Evolutionary conservation across 1,140 invertebrate species (phyloP).

Genomic region (Zaprionus capensis): DNA sequence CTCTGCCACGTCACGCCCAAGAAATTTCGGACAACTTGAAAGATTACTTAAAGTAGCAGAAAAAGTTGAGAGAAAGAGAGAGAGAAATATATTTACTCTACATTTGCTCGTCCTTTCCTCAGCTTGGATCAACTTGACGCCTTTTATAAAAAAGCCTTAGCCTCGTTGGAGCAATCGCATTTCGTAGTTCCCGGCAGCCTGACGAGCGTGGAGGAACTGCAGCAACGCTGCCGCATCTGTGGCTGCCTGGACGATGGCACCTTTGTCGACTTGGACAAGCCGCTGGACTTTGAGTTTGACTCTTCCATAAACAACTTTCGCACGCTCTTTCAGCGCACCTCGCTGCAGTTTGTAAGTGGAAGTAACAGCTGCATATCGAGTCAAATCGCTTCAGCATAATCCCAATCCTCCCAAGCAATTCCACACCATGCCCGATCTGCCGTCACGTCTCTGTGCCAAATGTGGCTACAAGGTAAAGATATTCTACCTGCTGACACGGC

Average conservation of each 20-base stretch:
- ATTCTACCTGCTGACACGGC: slow-evolving; percentile 37
- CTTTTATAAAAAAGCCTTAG: slow-evolving; percentile 15
- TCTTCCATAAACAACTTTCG: slow-evolving; percentile 34
- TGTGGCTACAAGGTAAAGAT: slow-evolving; percentile 33
- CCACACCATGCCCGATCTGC: slow-evolving; percentile 42
- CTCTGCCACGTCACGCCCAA: neutral
- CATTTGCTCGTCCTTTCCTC: neutral
- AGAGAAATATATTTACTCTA: neutral
- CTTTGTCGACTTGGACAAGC: slow-evolving; percentile 26
- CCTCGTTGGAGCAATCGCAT: slow-evolving; percentile 1
- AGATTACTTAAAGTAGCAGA: neutral
- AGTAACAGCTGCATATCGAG: neutral
- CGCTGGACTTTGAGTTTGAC: slow-evolving; percentile 41
- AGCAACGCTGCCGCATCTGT: slow-evolving; percentile 26
- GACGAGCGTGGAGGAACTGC: slow-evolving; percentile 1
- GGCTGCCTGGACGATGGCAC: slow-evolving; percentile 24
- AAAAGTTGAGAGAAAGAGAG: neutral
- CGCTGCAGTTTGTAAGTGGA: slow-evolving; percentile 42
- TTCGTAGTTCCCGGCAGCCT: neutral
- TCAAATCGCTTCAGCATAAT: neutral
- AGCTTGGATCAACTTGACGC: slow-evolving; percentile 25
- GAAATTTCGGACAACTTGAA: slow-evolving; percentile 11
- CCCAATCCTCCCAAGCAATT: slow-evolving; percentile 28
- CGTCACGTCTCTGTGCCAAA: slow-evolving; percentile 17
- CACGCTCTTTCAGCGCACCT: slow-evolving; percentile 34